Evolutionary conservation across 2,113 vertebrate species (phyloP).

Genomic region (Phalacrocorax carbo): DNA sequence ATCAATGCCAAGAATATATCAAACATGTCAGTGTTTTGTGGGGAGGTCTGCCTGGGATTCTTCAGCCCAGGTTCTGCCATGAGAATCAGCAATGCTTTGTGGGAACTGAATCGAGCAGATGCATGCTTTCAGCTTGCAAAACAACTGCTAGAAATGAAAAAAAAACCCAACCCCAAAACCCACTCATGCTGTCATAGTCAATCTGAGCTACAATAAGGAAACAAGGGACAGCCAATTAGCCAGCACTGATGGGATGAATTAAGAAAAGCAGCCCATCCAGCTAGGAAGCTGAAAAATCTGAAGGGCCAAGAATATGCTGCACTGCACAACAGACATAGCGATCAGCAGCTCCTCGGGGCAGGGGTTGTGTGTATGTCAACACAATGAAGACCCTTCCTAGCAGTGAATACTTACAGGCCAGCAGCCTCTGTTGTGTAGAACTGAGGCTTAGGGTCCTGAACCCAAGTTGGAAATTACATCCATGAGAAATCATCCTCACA

Average conservation of each 20-base stretch:
- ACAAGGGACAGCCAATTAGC: not conserved
- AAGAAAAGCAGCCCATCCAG: not conserved
- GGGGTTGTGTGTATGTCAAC: not conserved
- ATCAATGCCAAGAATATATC: not conserved
- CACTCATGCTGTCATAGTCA: not conserved
- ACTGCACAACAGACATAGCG: not conserved
- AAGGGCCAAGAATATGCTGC: not conserved
- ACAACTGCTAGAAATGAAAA: not conserved
- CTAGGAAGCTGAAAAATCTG: not conserved
- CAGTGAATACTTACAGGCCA: not conserved
- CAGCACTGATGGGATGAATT: not conserved
- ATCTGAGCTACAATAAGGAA: not conserved
- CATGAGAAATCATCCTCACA: not conserved
- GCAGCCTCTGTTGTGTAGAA: not conserved
- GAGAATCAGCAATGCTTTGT: not conserved
- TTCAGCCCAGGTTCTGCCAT: not conserved
- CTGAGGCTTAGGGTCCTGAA: not conserved
- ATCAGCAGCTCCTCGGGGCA: not conserved
- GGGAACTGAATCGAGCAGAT: not conserved
- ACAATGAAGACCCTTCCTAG: not conserved
- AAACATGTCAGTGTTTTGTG: not conserved
- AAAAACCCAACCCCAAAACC: too few relatives aligned
- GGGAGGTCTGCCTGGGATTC: not conserved
- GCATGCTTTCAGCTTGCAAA: not conserved
- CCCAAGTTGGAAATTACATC: not conserved